Conservation (phyloP, 2,113 vertebrate genomes). For the Oceanites oceanicus region DNA sequence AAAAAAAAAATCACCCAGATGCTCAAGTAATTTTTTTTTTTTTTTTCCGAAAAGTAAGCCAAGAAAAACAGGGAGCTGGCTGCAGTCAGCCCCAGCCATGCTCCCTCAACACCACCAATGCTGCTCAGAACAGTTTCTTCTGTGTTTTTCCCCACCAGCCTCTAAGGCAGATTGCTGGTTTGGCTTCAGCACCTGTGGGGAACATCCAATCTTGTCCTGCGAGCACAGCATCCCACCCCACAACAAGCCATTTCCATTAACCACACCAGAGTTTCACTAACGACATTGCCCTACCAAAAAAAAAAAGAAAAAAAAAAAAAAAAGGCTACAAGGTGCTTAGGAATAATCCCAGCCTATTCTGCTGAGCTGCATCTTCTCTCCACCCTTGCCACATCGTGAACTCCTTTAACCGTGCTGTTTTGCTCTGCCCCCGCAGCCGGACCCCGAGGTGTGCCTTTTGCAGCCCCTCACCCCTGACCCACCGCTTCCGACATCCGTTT, state of each 20-base stretch:
- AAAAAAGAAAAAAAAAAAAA: background rate
- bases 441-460: background rate
- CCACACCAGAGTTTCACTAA: background rate
- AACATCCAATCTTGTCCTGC: background rate
- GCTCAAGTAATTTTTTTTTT: background rate
- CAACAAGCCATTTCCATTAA: background rate
- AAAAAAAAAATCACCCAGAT: background rate
- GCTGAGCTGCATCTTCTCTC: background rate
- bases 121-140: background rate
- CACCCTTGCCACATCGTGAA: background rate
- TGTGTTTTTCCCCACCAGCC: background rate
- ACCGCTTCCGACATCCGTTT: background rate
- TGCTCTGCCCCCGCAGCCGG: background rate
- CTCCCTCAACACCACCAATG: background rate
- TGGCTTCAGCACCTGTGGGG: background rate
- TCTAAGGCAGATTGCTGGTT: background rate
- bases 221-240: background rate
- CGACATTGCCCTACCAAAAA: accelerated
- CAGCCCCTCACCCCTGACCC: conserved; percentile 2
- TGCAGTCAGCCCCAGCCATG: background rate
- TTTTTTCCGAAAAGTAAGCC: background rate
- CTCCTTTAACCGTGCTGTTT: background rate
- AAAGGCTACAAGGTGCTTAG: too few species aligned
- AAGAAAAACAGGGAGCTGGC: background rate
- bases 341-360: background rate